Percentiles rank a stretch among this genome's conserved stretches.
Conservation (phyloP, 2,113 vertebrate genomes). For the Rhinoptilus africanus region DNA sequence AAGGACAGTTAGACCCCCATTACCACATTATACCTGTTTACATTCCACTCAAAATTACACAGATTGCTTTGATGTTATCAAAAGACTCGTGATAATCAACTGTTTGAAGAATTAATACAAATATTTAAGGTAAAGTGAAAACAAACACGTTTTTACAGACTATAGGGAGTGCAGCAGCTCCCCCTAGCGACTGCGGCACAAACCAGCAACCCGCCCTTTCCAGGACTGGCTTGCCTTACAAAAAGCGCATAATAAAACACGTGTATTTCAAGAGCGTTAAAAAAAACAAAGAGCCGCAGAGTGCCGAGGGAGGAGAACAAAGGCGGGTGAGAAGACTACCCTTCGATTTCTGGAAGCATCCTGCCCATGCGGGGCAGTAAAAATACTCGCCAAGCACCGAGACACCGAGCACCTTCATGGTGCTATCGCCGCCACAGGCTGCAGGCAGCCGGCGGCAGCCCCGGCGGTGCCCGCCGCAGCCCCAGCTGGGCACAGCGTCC, state of each 20-base stretch:
- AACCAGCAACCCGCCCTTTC: rapidly evolving
- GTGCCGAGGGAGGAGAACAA: not conserved
- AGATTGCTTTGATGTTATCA: not conserved
- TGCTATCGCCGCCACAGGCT: too few relatives aligned
- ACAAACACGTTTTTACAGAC: rapidly evolving
- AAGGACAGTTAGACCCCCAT: too few relatives aligned
- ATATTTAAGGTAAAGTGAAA: rapidly evolving
- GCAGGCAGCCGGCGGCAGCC: not conserved
- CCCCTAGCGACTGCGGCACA: not conserved
- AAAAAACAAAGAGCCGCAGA: too few relatives aligned
- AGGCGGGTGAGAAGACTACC: rapidly evolving
- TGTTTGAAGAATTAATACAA: rapidly evolving
- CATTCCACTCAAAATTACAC: not conserved
- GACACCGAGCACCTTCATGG: rapidly evolving
- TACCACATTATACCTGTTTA: too few relatives aligned
- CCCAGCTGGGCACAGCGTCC: too few relatives aligned
- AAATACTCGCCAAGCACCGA: rapidly evolving
- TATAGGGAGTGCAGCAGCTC: not conserved
- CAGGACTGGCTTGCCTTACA: rapidly evolving
- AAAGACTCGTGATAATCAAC: not conserved
- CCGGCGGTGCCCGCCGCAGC: not conserved
- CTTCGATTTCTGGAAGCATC: not conserved
- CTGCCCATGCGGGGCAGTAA: rapidly evolving
- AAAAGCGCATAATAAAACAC: rapidly evolving
- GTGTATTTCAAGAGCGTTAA: rapidly evolving